Evolutionary conservation across 2,888 invertebrate species (phyloP), one percentile per base, ranked within the genome.

Genomic region (Diaphora mendica): DNA sequence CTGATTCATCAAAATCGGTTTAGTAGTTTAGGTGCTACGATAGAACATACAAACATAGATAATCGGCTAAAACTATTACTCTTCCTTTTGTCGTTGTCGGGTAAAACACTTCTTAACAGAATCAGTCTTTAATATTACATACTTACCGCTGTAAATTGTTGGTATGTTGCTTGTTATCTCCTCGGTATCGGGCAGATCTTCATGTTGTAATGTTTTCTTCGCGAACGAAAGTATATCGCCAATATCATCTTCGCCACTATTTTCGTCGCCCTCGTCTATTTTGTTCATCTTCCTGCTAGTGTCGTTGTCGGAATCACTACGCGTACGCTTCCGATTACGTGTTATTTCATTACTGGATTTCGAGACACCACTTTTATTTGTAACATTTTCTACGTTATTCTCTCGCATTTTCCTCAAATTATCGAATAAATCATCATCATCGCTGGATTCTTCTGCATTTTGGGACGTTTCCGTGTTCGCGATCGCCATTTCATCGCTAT

Each of bases 181-280:
- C 76, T 95, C 95, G 62, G 93, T 93, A 64, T 95, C 93, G 0
- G 95, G 94, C 62, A 93, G 75, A 65, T 94, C 91, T 2, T 89
- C 90, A 5, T 90, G 91, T 75, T 94, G 91, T 5, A 95, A 82
- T 0, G 95, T 95, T 81, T 92, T 93, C 86, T 93, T 95, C 17
- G 94, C 95, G 77, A 95, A 95, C n/a, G 92, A 91, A 64, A 95
- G 77, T 51, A 95, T 92, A 78, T 95, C 94, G 59, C 94, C 92
- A 69, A 90, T 91, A 64, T 91, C 91, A 44, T 84, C 83, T 11
- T 83, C 75, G 39, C 78, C 73, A 70, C 67, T 42, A 72, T 80
- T 79, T 79, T 91, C 91, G 42, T 91, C 88, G 15, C 76, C 83
- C 79, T 94, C 93, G 64, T 91, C 90, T 48, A 93, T 93, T 86